Evolutionary conservation across 2,888 invertebrate genomes (phyloP), one percentile per base, ranked within the genome.

Genomic region (Himalopsyche kuldschensis): DNA sequence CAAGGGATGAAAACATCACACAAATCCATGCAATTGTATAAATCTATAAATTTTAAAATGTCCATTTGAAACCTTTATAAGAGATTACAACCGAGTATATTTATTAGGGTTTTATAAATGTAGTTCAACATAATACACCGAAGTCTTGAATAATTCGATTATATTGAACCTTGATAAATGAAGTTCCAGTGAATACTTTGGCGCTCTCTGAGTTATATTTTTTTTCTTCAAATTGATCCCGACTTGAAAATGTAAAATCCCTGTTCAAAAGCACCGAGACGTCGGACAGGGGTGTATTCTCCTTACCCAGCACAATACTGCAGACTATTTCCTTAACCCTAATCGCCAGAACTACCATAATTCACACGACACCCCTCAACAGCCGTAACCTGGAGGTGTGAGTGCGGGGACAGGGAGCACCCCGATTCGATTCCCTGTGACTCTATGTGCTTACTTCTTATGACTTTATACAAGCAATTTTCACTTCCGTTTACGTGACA

Each of bases 301-400:
- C 55, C 55, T 55, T 55, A 24, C 55, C 55, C 24, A 20, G 55
- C 24, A 24, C 55, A 55, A 24, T 24, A 55, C 24, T 55, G 55
- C 76, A 55, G 80, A 63, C 77, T 78, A 81, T 84, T 84, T 84
- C 69, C 84, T 84, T 81, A 78, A 81, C 84, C 78, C 84, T 84
- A 84, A 84, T 84, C 84, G 84, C 84, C 79, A 81, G 75, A 78
- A 84, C 81, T 79, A 81, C 84, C 81, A 84, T 84, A 84, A 84
- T 81, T 84, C 84, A 84, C 84, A 81, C 84, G 78, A 48, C 79
- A 69, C 24, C 76, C 81, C 81, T 55, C 32, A 4, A 17, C 15
- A 31, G 41, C n/a, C 78, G 75, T 55, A 55, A 55, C 55, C 55
- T 2, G 55, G 15, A 55, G 55, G 55, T 24, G 20, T 3, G n/a